These are phyloP conservation scores for Bovichtus variegatus DNA, from an alignment of 2,797 vertebrate genomes.

Conservation along the genomic window DNA sequence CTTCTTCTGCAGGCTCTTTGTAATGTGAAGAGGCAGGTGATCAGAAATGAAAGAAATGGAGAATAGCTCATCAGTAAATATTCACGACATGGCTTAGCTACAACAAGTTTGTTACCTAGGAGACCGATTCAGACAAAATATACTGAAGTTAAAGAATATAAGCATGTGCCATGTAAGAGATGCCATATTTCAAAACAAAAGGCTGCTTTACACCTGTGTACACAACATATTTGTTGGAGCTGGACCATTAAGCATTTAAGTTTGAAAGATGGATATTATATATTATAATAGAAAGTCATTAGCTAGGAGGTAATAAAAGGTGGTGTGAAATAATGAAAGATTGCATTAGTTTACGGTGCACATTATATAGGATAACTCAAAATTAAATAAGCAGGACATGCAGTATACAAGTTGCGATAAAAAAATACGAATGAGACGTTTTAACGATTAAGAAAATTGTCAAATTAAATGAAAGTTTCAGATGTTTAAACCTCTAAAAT, in stretches of 20 bases:
- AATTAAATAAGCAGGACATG: background rate
- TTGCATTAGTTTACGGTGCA: constrained; percentile 13
- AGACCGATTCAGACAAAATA: background rate
- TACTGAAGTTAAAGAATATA: background rate
- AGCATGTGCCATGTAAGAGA: background rate
- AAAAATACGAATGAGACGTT: background rate
- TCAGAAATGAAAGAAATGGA: constrained; percentile 23
- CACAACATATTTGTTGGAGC: background rate
- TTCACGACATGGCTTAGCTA: background rate
- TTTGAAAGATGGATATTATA: background rate
- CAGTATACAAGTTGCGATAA: background rate
- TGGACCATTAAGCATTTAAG: background rate
- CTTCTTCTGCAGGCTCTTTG: constrained; percentile 58
- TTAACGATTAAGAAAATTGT: background rate
- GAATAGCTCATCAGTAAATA: constrained; percentile 20
- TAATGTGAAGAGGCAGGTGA: background rate
- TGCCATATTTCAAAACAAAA: background rate
- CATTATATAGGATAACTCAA: background rate
- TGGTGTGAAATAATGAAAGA: constrained; percentile 16
- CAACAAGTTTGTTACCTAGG: background rate
- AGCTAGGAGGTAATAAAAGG: constrained; percentile 54
- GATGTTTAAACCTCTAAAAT: background rate
- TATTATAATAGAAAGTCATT: background rate
- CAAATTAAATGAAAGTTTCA: background rate
- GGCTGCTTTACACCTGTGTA: background rate